phyloP scores from a whole-genome alignment of 2,888 invertebrate species.

The Fissipunctia ypsillon region DNA sequence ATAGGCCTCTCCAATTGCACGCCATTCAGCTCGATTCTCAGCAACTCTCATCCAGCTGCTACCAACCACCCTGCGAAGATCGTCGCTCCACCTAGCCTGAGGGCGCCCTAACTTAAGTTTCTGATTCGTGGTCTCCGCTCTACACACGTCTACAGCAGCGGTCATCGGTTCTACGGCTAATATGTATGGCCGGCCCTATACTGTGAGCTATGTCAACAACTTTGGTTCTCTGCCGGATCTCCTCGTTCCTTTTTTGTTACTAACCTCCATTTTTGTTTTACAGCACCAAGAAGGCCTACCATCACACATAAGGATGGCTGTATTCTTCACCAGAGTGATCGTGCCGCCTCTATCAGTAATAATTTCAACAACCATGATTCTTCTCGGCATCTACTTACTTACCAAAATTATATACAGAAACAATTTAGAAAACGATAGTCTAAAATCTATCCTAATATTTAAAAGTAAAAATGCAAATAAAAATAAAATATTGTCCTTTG shows the following conservation, averaged over 20 bases:
- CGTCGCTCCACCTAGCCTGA: neutral
- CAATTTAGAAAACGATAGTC: constrained; percentile 73
- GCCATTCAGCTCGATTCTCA: neutral
- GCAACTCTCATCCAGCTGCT: neutral
- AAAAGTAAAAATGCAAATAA: constrained; percentile 79
- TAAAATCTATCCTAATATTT: constrained; percentile 77
- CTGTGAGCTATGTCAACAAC: too few relatives aligned
- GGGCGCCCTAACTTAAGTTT: neutral
- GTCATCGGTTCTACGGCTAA: neutral
- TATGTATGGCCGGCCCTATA: too few relatives aligned
- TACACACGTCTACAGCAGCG: neutral
- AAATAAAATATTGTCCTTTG: constrained; percentile 80
- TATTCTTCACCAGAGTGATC: constrained; percentile 88
- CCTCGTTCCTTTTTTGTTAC: neutral
- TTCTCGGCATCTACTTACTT: constrained; percentile 79
- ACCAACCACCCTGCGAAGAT: neutral
- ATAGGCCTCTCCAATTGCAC: neutral
- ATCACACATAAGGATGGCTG: constrained; percentile 82
- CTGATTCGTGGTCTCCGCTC: neutral
- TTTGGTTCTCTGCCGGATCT: too few relatives aligned
- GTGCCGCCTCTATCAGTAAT: constrained; percentile 87
- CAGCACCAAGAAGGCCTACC: constrained; percentile 91
- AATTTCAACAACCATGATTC: constrained; percentile 70
- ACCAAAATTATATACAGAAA: constrained; percentile 76
- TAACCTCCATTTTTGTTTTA: constrained; percentile 67